Evolutionary conservation across 2,113 vertebrate genomes (phyloP).

Genomic region (Aix galericulata): DNA sequence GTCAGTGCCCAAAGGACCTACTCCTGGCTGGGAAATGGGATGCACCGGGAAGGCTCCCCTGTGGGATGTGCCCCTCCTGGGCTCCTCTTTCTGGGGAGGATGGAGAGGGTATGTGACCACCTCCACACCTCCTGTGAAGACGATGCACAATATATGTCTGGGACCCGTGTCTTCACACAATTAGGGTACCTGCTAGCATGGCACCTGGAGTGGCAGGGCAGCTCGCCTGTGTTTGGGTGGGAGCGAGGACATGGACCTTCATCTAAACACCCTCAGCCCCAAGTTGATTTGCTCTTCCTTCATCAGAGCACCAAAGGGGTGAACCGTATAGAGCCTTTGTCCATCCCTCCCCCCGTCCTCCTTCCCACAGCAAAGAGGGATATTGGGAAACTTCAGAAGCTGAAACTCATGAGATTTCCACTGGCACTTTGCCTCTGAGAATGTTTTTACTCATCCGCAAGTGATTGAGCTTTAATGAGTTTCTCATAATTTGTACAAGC

Average conservation of each 20-base stretch:
- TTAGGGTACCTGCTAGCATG: not conserved
- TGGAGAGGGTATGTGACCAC: not conserved
- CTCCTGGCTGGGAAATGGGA: not conserved
- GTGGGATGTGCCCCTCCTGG: not conserved
- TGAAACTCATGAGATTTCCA: not conserved
- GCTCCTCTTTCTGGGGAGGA: not conserved
- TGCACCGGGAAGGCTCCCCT: not conserved
- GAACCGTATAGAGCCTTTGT: not conserved
- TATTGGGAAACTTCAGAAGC: slow-evolving; percentile 25
- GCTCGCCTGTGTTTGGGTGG: not conserved
- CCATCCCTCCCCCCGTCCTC: not conserved
- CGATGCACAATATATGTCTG: not conserved
- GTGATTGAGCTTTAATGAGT: slow-evolving; percentile 23
- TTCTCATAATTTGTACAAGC: slow-evolving; percentile 10
- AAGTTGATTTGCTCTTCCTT: not conserved
- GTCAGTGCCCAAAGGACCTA: not conserved
- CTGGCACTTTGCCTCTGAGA: slow-evolving; percentile 26
- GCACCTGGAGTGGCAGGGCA: not conserved
- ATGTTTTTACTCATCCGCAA: slow-evolving; percentile 26
- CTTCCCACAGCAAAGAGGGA: not conserved
- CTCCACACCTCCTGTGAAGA: not conserved
- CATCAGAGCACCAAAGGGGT: not conserved
- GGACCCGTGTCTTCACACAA: rapidly evolving
- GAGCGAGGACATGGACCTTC: not conserved
- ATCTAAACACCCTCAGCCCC: not conserved